Evolutionary conservation across 2,797 vertebrate genomes (phyloP), one percentile per base, ranked within the genome.

Genomic region (Pipistrellus nathusii): DNA sequence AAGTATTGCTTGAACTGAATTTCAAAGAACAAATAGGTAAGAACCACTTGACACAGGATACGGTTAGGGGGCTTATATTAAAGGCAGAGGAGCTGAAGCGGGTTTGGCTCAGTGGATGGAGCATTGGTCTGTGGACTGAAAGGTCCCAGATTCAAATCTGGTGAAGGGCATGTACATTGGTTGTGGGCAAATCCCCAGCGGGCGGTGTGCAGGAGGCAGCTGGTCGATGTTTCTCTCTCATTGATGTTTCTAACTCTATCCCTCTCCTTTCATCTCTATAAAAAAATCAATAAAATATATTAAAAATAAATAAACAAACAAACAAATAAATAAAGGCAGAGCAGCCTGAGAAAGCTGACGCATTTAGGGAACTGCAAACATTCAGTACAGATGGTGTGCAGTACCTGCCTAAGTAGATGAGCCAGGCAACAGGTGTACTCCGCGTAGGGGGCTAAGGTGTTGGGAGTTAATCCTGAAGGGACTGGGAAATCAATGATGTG

Each of bases 21-120:
- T 94, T 95, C 68, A 72, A 92, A 92, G 41, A 53, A 69, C 27
- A 75, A 69, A 35, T 1, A 78, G 57, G 25, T 80, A 94, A 68
- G 71, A 91, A 32, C 5, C 23, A 85, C 41, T 25, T 72, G 46
- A 62, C 51, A 35, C 57, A 38, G 8, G 35, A 6, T 32, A 14
- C 76, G 15, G 38, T 15, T 68, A 5, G 27, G 6, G 41, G 0
- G 2, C 11, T 51, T 72, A 6, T 38, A 11, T 32, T 86, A 35
- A 80, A 82, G 66, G 44, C 57, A 57, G 0, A 35, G 17, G 30
- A 73, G 38, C 21, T 41, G 38, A 41, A 41, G 38, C 6, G 38
- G 38, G 38, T 41, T 41, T 41, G 38, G 38, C 38, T 41, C 38
- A 41, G 38, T 41, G 38, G 38, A 41, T 41, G 38, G 1, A 41